These are phyloP conservation scores for Hippoglossus hippoglossus DNA, from an alignment of 2,797 vertebrate species.

Conservation along the genomic window DNA sequence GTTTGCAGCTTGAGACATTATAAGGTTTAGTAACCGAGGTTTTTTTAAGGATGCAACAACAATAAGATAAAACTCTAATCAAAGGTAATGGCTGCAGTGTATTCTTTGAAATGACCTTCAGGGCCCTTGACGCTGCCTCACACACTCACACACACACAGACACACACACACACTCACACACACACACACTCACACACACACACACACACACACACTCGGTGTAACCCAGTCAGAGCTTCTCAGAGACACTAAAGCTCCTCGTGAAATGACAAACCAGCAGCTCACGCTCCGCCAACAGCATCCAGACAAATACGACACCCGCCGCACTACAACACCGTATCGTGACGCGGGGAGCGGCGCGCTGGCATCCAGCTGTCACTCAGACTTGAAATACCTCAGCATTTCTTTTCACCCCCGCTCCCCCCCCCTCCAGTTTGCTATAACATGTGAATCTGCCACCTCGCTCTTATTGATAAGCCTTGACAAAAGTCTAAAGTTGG, in stretches of 20 bases:
- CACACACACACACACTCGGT: slow-evolving; percentile 22
- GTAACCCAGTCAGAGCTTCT: slow-evolving; percentile 35
- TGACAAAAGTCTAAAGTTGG: slow-evolving; percentile 62
- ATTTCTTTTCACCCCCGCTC: slow-evolving; percentile 33
- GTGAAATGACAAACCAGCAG: slow-evolving; percentile 54
- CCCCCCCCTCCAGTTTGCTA: slow-evolving; percentile 35
- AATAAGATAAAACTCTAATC: too few relatives aligned
- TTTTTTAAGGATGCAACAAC: too few relatives aligned
- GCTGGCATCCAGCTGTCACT: slow-evolving; percentile 64
- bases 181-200: too few relatives aligned
- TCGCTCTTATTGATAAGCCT: slow-evolving; percentile 64
- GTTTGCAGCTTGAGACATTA: too few relatives aligned
- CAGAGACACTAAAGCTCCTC: slow-evolving; percentile 47
- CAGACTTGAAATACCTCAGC: slow-evolving; percentile 48
- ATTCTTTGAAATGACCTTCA: slow-evolving; percentile 42
- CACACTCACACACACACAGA: too few relatives aligned
- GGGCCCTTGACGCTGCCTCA: slow-evolving; percentile 19
- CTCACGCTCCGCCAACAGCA: slow-evolving; percentile 45
- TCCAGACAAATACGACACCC: slow-evolving; percentile 55
- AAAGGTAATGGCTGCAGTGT: too few relatives aligned
- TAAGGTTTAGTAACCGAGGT: too few relatives aligned
- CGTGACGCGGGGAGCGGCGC: slow-evolving; percentile 42
- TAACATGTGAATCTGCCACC: slow-evolving; percentile 68
- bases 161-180: too few relatives aligned
- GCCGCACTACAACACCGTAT: slow-evolving; percentile 44